Base-by-base conservation (phyloP, 2,888 invertebrate species). In the Hecatera dysodea region DNA sequence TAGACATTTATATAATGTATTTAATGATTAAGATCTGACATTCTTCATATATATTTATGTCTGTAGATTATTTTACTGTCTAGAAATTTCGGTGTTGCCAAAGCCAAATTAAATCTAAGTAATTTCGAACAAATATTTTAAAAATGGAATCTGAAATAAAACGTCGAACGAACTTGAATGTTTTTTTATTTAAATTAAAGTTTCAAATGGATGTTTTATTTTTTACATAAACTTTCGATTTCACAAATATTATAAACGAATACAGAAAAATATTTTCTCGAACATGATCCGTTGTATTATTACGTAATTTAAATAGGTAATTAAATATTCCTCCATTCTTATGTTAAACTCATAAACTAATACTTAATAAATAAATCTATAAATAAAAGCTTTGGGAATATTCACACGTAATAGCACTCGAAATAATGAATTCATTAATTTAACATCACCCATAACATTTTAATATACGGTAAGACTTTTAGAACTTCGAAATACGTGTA, bases 71-170 rank as follows among this genome's bases (percentile, higher is more conserved):
- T 69, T 68, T 66, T 69, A 68, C 39, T 70, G 69, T 86, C 60
- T 79, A 79, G 46, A 59, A 66, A 81, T 82, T 80, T 84, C 75
- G 80, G 81, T 87, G 85, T 88, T 86, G 84, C 87, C 88, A 87
- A 88, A 87, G 88, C 89, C 88, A 90, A 90, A 88, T 74, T 85
- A 87, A 81, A 78, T 80, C 63, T 82, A 82, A 81, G 80, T 75
- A 72, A 76, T 77, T 78, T 84, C 65, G 72, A 75, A 81, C 75
- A 83, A 72, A 84, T 69, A 71, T 83, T 75, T 73, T 67, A 74
- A 74, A n/a, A 80, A 73, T 67, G 53, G 62, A 72, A 63, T 76
- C 84, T 73, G 24, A 81, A 81, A 81, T 81, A 83, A 81, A 81
- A 86, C 56, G 24, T 76, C 78, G 48, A 76, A 80, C 72, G 50